Base-by-base conservation (phyloP, 2,113 vertebrate species). In the Ceyx cyanopectus region DNA sequence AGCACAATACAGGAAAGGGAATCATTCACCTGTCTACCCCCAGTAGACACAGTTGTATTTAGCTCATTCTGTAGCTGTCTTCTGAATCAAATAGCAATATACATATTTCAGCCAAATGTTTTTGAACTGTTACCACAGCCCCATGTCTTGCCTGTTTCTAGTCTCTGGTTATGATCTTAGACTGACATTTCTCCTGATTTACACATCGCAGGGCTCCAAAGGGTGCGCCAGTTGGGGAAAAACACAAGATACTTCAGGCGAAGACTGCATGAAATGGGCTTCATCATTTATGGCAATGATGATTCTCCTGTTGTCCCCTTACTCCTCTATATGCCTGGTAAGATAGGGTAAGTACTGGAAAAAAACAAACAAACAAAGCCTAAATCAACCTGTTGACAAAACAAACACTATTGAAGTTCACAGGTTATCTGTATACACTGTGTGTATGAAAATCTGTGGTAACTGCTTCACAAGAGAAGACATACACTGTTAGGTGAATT, bases 251-350 rank as follows among this genome's bases (percentile, higher is more conserved):
- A 99, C 97, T 99, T 99, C 98, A 97, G 99, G 54, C 91, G 97
- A 91, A 97, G 91, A 87, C 96, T 99, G 86, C 98, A 96, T 50
- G 97, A 99, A 96, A 97, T 99, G 97, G 99, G 99, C 93, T 99
- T 99, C 97, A 99, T 99, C 94, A 98, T 98, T 97, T 99, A 99
- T 19, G 99, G 99, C 90, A 97, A 98, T 70, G 97, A 99, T 27
- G 96, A 98, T 86, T 99, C 99, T 66, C 98, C 99, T 14, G 98
- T 99, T 84, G 95, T 99, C 24, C 99, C 99, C 4, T 92, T 99
- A 84, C 98, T 99, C 85, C 98, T 99, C 91, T 99, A 98, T 93
- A 98, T 99, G 98, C 99, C 99, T 60, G 98, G 98, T 37, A 99
- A 99, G 98, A 98, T 99, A 89, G 98, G 98, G 99, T 99, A 98